Evolutionary conservation across 2,113 vertebrate genomes (phyloP), one percentile per base, ranked within the genome.

Genomic region (Chrysochloris asiatica): DNA sequence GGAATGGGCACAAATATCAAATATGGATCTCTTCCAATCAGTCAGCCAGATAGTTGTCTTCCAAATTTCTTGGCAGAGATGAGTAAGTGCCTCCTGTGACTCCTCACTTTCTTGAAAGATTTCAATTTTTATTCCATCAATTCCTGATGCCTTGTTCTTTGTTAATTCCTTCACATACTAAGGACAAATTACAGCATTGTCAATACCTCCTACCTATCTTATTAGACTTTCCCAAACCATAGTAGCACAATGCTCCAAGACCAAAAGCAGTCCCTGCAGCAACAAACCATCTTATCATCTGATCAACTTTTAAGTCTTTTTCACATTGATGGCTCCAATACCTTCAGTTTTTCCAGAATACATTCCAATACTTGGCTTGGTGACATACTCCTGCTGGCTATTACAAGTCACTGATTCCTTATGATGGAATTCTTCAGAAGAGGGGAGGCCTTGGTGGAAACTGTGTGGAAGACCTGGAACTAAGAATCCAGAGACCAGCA

Each of bases 141-240:
- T n/a, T n/a, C n/a, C n/a, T n/a, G n/a, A n/a, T n/a, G n/a, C n/a
- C n/a, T n/a, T n/a, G n/a, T n/a, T n/a, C n/a, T n/a, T n/a, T n/a
- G n/a, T n/a, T n/a, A n/a, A n/a, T n/a, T 99, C 99, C 89, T 98
- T 99, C 96, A 99, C 99, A 38, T 99, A 99, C 96, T 99, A 98
- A 9, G 99, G 99, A 99, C 99, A 99, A 96, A 99, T 98, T 75
- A 98, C 95, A 92, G 99, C 97, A 97, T 98, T 99, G 96, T 99
- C 99, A 76, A 99, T 97, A 63, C 99, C 99, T 88, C 99, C 99
- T 0, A 99, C 99, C 99, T 0, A 99, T 98, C 96, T 99, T 99
- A 97, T 97, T 99, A 73, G 99, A 99, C 99, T 99, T 99, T 86
- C 99, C 99, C 69, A 99, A 95, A 65, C 99, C 99, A 96, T 99